phyloP scores from a whole-genome alignment of 1,140 invertebrate species.

The Campoletis sonorensis region DNA sequence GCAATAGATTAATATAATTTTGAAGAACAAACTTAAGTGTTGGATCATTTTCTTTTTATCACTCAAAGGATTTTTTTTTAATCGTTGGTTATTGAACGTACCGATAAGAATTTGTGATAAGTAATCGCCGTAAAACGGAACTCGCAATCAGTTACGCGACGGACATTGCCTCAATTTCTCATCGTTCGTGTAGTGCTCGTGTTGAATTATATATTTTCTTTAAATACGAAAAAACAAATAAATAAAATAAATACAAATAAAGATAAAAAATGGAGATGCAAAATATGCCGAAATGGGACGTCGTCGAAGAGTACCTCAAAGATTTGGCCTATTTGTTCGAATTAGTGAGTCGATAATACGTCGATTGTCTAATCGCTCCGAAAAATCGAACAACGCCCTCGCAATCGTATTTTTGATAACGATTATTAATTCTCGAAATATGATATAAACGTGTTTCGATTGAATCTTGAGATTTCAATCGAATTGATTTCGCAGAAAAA shows the following conservation, averaged over 20 bases:
- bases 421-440: too few relatives aligned
- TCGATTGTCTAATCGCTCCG: too few relatives aligned
- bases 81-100: constrained; percentile 5
- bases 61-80: background rate
- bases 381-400: too few relatives aligned
- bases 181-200: background rate
- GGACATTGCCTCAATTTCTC: background rate
- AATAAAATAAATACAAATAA: background rate
- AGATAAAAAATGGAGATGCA: constrained; percentile 55
- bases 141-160: constrained; percentile 33
- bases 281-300: constrained; percentile 55
- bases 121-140: background rate
- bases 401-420: too few relatives aligned
- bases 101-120: constrained; percentile 56
- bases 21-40: background rate
- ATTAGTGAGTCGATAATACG: constrained; percentile 53
- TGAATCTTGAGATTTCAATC: too few relatives aligned
- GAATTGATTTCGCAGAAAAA: too few relatives aligned
- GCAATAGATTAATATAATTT: background rate
- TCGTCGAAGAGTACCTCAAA: constrained; percentile 60
- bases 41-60: constrained; percentile 35
- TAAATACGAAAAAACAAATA: too few relatives aligned
- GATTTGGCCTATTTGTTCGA: constrained; percentile 55
- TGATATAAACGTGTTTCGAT: too few relatives aligned
- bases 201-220: background rate